phyloP scores from a whole-genome alignment of 2,797 vertebrate species.

The Dermochelys coriacea region DNA sequence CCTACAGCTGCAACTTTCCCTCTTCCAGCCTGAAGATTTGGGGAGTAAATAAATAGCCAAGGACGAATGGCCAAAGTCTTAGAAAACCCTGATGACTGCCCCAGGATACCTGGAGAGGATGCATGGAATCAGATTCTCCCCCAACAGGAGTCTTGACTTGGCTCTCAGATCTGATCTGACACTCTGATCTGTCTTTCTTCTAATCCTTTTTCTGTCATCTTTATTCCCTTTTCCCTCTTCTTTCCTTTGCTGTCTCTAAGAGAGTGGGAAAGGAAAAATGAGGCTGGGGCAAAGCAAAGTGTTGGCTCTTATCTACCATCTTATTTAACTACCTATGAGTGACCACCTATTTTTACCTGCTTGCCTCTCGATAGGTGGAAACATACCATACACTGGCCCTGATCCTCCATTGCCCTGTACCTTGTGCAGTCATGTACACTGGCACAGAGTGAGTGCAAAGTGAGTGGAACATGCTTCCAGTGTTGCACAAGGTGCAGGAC shows the following conservation, averaged over 20 bases:
- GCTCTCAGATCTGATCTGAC: background rate
- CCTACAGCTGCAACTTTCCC: background rate
- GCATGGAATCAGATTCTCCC: background rate
- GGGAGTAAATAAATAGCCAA: background rate
- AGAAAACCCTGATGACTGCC: background rate
- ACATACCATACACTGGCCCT: background rate
- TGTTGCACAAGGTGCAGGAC: background rate
- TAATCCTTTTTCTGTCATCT: background rate
- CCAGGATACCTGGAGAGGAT: background rate
- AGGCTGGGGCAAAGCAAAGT: background rate
- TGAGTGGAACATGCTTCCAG: background rate
- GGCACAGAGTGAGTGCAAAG: background rate
- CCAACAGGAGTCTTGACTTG: background rate
- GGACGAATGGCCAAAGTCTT: background rate
- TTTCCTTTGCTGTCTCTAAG: background rate
- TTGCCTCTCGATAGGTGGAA: background rate
- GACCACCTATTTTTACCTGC: background rate
- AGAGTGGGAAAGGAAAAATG: background rate
- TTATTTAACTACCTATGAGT: no score
- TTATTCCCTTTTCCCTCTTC: background rate
- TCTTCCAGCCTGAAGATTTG: background rate
- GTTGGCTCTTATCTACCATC: background rate
- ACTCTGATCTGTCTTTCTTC: background rate
- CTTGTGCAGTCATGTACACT: background rate
- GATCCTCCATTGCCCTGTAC: background rate